Evolutionary conservation across 2,113 vertebrate species (phyloP).

Genomic region (Silurus meridionalis): DNA sequence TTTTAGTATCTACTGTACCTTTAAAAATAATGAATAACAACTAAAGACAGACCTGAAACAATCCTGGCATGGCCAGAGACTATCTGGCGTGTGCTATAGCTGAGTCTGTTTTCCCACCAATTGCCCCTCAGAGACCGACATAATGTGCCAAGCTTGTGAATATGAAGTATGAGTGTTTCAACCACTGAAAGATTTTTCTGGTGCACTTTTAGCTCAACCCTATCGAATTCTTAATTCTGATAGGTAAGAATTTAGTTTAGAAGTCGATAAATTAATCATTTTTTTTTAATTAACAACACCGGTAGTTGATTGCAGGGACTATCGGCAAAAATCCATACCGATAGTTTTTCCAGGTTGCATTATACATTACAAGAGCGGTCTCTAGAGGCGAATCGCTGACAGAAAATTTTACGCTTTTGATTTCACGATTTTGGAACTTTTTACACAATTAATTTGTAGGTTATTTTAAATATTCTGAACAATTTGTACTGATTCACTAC

Average conservation of each 20-base stretch:
- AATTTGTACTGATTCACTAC: too few relatives aligned
- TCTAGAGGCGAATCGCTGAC: too few relatives aligned
- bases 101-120: neutral
- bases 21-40: neutral
- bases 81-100: neutral
- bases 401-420: too few relatives aligned
- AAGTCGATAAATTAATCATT: too few relatives aligned
- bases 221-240: neutral
- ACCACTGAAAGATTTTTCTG: neutral
- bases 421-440: too few relatives aligned
- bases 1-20: neutral
- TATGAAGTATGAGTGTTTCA: neutral
- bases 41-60: neutral
- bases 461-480: too few relatives aligned
- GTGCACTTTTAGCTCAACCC: neutral
- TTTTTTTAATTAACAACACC: too few relatives aligned
- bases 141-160: neutral
- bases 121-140: neutral
- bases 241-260: neutral
- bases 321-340: too few relatives aligned
- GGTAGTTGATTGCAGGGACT: too few relatives aligned
- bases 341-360: too few relatives aligned
- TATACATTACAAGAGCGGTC: too few relatives aligned
- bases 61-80: neutral
- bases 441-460: too few relatives aligned